Evolutionary conservation across 2,888 invertebrate species (phyloP).

Genomic region (Leptarthrus brevirostris): DNA sequence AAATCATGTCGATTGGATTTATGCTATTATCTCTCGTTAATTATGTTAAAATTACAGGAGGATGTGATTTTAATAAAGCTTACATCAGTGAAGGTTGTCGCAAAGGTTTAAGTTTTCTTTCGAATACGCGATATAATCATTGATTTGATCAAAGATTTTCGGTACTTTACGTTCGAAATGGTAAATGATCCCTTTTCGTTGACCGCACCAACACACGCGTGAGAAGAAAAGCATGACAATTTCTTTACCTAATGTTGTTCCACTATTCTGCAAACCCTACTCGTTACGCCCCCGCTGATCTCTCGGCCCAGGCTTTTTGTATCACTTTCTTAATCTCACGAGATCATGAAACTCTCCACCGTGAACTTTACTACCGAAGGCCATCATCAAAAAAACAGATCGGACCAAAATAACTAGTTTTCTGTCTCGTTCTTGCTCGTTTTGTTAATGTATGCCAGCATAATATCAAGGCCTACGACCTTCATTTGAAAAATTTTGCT

Average conservation of each 20-base stretch:
- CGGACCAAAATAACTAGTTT: conserved; percentile 11
- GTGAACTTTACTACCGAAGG: conserved; percentile 40
- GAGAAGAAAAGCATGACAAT: background rate
- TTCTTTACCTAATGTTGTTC: conserved; percentile 19
- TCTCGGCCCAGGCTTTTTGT: background rate
- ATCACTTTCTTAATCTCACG: conserved; percentile 34
- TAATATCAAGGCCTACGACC: conserved; percentile 44
- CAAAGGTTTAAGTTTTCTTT: too few relatives aligned
- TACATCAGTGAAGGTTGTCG: too few relatives aligned
- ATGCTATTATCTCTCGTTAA: too few relatives aligned
- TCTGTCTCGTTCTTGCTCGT: background rate
- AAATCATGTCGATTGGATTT: too few relatives aligned
- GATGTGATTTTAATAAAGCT: too few relatives aligned
- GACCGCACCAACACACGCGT: conserved; percentile 15
- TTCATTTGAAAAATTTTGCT: conserved; percentile 44
- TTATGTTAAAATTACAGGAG: too few relatives aligned
- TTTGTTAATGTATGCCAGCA: background rate
- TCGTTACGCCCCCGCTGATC: background rate
- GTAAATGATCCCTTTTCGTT: conserved; percentile 52
- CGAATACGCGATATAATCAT: too few relatives aligned
- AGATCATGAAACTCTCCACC: conserved; percentile 37
- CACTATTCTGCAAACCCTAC: background rate
- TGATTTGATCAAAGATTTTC: too few relatives aligned
- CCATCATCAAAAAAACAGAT: conserved; percentile 2
- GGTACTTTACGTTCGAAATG: conserved; percentile 44